Conservation (phyloP, 2,113 vertebrate genomes). For the Atractosteus spatula region DNA sequence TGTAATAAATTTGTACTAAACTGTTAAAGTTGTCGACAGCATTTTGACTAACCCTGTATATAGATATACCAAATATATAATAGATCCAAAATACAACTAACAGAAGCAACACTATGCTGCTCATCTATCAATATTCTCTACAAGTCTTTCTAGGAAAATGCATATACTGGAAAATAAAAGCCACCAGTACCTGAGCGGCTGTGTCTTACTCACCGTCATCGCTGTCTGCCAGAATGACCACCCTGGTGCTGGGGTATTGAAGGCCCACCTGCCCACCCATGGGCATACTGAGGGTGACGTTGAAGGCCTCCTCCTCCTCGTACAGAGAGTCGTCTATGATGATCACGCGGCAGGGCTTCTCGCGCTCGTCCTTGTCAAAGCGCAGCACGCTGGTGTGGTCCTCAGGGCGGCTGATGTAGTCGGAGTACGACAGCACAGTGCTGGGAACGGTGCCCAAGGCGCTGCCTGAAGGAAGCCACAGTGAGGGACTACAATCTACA, state of each 20-base stretch:
- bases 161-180: no score
- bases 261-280: slow-evolving; percentile 70
- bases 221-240: slow-evolving; percentile 71
- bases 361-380: slow-evolving; percentile 74
- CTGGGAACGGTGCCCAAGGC: slow-evolving; percentile 73
- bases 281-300: slow-evolving; percentile 74
- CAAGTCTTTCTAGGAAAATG: no score
- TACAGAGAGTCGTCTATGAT: slow-evolving; percentile 80
- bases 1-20: no score
- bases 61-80: no score
- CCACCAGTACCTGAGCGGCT: neutral
- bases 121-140: no score
- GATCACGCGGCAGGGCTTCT: slow-evolving; percentile 73
- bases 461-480: slow-evolving; percentile 50
- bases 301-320: slow-evolving; percentile 82
- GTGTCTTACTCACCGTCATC: slow-evolving; percentile 73
- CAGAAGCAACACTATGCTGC: no score
- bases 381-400: slow-evolving; percentile 75
- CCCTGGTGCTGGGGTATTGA: slow-evolving; percentile 65
- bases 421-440: slow-evolving; percentile 71
- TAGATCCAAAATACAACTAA: no score
- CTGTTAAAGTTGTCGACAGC: no score
- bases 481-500: no score
- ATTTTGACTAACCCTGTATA: no score
- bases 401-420: slow-evolving; percentile 77